Base-by-base conservation (phyloP, 92 coral and sea anemone species). In the Bergia puertoricense region DNA sequence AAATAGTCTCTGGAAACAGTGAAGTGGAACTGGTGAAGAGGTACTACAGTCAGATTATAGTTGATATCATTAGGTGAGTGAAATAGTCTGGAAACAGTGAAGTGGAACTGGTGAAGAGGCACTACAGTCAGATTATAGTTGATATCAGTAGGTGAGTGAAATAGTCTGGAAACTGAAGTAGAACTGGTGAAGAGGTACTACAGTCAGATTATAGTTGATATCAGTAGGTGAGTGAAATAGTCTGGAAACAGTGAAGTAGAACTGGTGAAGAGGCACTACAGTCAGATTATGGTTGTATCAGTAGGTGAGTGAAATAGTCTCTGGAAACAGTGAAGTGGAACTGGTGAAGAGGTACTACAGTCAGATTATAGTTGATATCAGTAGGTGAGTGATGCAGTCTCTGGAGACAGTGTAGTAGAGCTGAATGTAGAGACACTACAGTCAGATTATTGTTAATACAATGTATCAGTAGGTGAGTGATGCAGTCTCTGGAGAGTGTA, bases 161-260 rank as follows among this genome's bases (percentile, higher is more conserved):
- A 10, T 6, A 51, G 84, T 94, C 46, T 94, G 30, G 30, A 30
- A 30, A 30, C 30, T 30, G 30, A 30, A 46, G 78, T 82, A 0
- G 92, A 94, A 71, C 94, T 92, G 79, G 87, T 93, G 15, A 95
- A 93, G 93, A 86, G 91, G 36, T 90, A 92, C 51, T 91, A 91
- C 80, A 93, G 90, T 62, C 96, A 93, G 42, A 86, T 95, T 48
- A 95, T 95, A 96, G 92, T 93, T 30, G 93, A 95, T 77, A 91
- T 91, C 76, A 95, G 92, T 83, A 93, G 98, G 98, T 91, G 82
- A 84, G 87, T 79, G 78, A 72, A 0, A 54, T 3, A 54, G 59
- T 54, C 16, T 54, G 59, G 18, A 2, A 18, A 54, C 16, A 54
- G 59, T 54, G 59, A 11, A 10, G 59, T 54, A 3, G 59, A 51